Percentiles rank a stretch among this genome's conserved stretches.
Evolutionary conservation across 2,113 vertebrate species (phyloP).

Genomic region (Perognathus longimembris): DNA sequence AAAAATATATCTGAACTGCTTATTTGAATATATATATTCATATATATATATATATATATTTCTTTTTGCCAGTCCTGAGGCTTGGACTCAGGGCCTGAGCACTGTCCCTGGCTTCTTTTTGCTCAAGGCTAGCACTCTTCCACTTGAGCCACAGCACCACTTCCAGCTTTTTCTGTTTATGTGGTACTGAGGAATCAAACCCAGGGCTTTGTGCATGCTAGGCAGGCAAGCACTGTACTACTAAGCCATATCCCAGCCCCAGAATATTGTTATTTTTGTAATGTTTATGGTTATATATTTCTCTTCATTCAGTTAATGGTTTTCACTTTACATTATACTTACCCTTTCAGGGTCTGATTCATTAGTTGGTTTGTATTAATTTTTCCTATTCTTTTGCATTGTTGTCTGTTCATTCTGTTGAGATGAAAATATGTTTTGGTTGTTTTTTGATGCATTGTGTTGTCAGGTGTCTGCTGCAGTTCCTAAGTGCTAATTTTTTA

Average conservation of each 20-base stretch:
- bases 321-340: constrained; percentile 2
- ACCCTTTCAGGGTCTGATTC: not conserved
- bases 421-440: constrained; percentile 1
- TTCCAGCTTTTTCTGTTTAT: too few relatives aligned
- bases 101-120: too few relatives aligned
- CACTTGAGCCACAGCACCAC: too few relatives aligned
- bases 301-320: constrained; percentile 5
- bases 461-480: not conserved
- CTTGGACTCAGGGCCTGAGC: too few relatives aligned
- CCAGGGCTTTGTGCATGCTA: too few relatives aligned
- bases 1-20: not conserved
- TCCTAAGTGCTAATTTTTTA: not conserved
- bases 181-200: too few relatives aligned
- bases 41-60: too few relatives aligned
- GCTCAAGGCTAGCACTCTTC: too few relatives aligned
- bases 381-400: not conserved
- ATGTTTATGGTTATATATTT: constrained; percentile 18
- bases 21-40: too few relatives aligned
- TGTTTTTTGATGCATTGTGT: not conserved
- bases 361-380: constrained; percentile 7
- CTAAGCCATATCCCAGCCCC: too few relatives aligned
- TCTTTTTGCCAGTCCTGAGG: too few relatives aligned
- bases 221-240: too few relatives aligned
- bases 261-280: constrained; percentile 9
- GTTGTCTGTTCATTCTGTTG: not conserved